phyloP scores from a whole-genome alignment of 2,797 vertebrate genomes.

The Girardinus metallicus region DNA sequence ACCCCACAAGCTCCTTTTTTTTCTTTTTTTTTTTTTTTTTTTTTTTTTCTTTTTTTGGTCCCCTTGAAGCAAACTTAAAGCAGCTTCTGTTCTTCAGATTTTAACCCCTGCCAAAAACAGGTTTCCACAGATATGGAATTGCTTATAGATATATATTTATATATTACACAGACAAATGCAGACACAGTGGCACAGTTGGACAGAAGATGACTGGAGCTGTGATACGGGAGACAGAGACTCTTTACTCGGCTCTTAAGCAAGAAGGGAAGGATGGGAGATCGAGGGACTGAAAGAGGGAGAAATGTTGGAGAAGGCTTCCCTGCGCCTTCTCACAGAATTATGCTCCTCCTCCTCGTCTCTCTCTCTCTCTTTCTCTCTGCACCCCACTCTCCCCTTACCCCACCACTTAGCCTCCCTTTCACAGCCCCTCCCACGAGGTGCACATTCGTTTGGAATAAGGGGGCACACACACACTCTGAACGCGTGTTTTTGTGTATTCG shows the following conservation, averaged over 20 bases:
- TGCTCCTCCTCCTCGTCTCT: slow-evolving; percentile 27
- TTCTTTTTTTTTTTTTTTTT: neutral
- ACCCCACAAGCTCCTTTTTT: slow-evolving; percentile 55
- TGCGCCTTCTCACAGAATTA: slow-evolving; percentile 46
- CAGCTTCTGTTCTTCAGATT: slow-evolving; percentile 71
- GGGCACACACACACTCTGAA: slow-evolving; percentile 49
- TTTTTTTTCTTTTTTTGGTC: neutral
- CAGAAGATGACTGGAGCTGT: slow-evolving; percentile 75
- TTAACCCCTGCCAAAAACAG: slow-evolving; percentile 55
- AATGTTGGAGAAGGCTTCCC: slow-evolving; percentile 31
- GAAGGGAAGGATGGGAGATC: slow-evolving; percentile 63
- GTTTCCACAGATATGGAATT: slow-evolving; percentile 57
- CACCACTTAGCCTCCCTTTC: slow-evolving; percentile 33
- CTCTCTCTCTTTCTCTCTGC: slow-evolving; percentile 7
- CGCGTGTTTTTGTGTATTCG: slow-evolving; percentile 70
- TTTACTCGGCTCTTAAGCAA: slow-evolving; percentile 70
- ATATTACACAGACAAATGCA: slow-evolving; percentile 35
- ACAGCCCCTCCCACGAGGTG: slow-evolving; percentile 56
- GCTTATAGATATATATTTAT: slow-evolving; percentile 68
- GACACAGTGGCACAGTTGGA: slow-evolving; percentile 67
- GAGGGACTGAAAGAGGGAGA: slow-evolving; percentile 63
- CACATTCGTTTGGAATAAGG: slow-evolving; percentile 67
- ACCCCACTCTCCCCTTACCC: slow-evolving; percentile 11
- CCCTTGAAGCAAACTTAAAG: slow-evolving; percentile 59
- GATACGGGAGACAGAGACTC: slow-evolving; percentile 79